Base-by-base conservation (phyloP, 2,113 vertebrate genomes). In the Pan troglodytes region DNA sequence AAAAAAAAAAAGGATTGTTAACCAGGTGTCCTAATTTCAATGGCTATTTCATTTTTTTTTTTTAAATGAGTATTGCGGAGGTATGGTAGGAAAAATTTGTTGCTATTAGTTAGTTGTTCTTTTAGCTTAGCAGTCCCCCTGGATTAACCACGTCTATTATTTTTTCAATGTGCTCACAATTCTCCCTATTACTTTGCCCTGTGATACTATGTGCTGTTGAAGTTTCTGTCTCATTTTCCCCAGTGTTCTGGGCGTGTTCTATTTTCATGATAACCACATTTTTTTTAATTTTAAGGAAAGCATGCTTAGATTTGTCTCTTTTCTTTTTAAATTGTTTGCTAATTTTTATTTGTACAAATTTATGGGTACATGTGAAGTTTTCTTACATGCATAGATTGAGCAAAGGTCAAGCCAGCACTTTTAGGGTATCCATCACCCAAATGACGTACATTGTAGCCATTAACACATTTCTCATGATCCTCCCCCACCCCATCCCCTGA, bases 171-270 rank as follows among this genome's bases (percentile, higher is more conserved):
- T n/a, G 30, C 22, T 67, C 59, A 79, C 10, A n/a, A 6, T 30
- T 2, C 50, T 4, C 48, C 40, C 10, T n/a, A 2, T 13, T 38
- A 32, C n/a, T n/a, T 43, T 14, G 45, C 57, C 57, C 23, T 38
- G 0, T 23, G 48, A 11, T 17, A 17, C 8, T n/a, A 0, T 16
- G 3, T 22, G 27, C 14, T 23, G 6, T 27, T 4, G 14, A 27
- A 38, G 43, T 9, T n/a, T 50, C 11, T 23, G 6, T 52, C 67
- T 85, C 57, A 16, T 0, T 1, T 14, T 90, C 25, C 35, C 12
- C 2, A 38, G 67, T 0, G 1, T 30, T 32, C 50, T 75, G 14
- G 32, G 2, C 6, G 5, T n/a, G 5, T n/a, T 55, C 18, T 27
- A 22, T 67, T 40, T 70, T 82, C 17, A 8, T 13, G 43, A 27